Base-by-base conservation (phyloP, 2,888 invertebrate species). In the Trachelus stipa region DNA sequence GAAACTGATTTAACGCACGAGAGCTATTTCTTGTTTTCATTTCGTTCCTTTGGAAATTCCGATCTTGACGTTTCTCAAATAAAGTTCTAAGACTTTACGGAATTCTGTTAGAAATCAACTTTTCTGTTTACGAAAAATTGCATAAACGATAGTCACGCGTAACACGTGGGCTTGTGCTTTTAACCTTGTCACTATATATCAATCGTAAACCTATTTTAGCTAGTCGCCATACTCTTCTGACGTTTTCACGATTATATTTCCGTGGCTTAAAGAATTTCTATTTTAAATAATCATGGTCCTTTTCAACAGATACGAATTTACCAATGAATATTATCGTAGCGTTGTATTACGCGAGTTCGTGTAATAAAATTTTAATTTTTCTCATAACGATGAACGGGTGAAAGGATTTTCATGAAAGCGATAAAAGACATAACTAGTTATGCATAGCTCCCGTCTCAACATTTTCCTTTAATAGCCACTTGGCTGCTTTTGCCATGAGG, bases 131-230 rank as follows among this genome's bases (percentile, higher is more conserved):
- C 23, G 56, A 56, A 9, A 4, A 75, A 79, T 83, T 84, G 81
- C 82, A 80, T 78, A 83, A 84, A 80, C 77, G 74, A 11, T 34
- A 73, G 76, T 79, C 6, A 84, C 81, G 81, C 81, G 77, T 83
- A 83, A 81, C 77, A 69, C 69, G 73, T 40, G 69, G 69, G 73
- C 33, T 71, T 78, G 77, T 83, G 80, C 80, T 84, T 80, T 80
- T 81, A 84, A 84, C 81, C 84, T 83, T 85, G 84, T 77, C 71
- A 71, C 73, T 33, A 73, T 76, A 33, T 71, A 56, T 23, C 23
- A 56, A 56, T 56, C 56, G 56, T 15, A 56, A 56, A 9, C 0
- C 23, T 56, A 56, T 56, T 56, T 56, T 23, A 56, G 56, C 23
- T 40, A 15, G 40, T 6, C 15, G 15, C 15, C 40, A 6, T 15